These are phyloP conservation scores for Andrena praecox DNA, from an alignment of 2,888 invertebrate species.

Conservation along the genomic window DNA sequence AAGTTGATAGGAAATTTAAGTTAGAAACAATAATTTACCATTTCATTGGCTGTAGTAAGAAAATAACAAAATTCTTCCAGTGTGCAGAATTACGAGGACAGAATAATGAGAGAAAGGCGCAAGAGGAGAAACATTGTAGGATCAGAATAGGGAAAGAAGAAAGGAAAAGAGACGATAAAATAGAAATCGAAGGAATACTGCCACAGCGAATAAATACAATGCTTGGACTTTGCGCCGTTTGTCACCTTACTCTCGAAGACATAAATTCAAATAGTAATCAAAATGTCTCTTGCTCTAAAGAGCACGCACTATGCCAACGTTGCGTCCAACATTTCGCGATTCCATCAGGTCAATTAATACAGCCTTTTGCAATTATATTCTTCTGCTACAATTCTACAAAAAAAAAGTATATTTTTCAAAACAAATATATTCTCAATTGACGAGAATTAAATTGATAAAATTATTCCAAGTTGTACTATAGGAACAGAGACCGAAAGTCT, in stretches of 20 bases:
- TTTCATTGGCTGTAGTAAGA: slow-evolving; percentile 18
- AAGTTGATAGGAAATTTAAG: no score
- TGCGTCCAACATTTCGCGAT: slow-evolving; percentile 76
- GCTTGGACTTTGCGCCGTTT: slow-evolving; percentile 71
- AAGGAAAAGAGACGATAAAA: slow-evolving; percentile 61
- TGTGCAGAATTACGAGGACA: slow-evolving; percentile 24
- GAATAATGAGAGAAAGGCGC: slow-evolving; percentile 30
- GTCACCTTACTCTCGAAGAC: slow-evolving; percentile 70
- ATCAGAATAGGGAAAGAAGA: slow-evolving; percentile 55
- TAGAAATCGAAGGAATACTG: slow-evolving; percentile 44
- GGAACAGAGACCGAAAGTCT: neutral
- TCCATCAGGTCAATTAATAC: slow-evolving; percentile 74
- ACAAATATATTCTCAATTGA: neutral
- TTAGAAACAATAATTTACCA: neutral
- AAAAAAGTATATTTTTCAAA: slow-evolving; percentile 19
- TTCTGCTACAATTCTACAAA: neutral
- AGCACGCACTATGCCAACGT: slow-evolving; percentile 77
- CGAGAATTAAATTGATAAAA: slow-evolving; percentile 13
- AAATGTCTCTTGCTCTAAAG: slow-evolving; percentile 72
- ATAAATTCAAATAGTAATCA: slow-evolving; percentile 62
- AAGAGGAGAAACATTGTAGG: slow-evolving; percentile 37
- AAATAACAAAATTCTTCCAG: slow-evolving; percentile 42
- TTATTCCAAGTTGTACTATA: neutral
- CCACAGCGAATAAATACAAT: slow-evolving; percentile 31
- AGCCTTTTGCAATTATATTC: slow-evolving; percentile 5